Conservation (phyloP, 2,888 invertebrate species). For the Beris chalybata region DNA sequence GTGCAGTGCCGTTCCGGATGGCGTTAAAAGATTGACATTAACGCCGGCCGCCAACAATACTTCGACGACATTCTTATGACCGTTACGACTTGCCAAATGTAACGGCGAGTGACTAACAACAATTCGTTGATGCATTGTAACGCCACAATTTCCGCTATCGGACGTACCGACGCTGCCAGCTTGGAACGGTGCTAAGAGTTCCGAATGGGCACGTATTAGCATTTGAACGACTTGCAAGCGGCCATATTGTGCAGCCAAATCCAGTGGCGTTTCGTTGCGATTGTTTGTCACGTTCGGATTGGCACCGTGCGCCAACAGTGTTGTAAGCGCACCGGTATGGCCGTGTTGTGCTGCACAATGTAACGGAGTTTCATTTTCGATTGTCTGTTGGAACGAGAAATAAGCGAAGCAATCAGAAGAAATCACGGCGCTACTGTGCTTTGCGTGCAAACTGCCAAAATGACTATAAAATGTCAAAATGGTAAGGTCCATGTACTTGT, state of each 20-base stretch:
- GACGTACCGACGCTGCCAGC: conserved; percentile 35
- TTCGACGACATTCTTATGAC: conserved; percentile 83
- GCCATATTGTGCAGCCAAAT: conserved; percentile 92
- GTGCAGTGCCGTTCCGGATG: conserved; percentile 87
- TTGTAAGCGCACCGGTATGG: conserved; percentile 79
- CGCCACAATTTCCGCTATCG: conserved; percentile 32
- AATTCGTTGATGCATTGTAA: conserved; percentile 52
- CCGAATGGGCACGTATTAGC: conserved; percentile 80
- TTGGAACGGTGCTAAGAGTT: conserved; percentile 74
- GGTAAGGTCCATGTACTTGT: too few relatives aligned
- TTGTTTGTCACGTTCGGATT: conserved; percentile 86
- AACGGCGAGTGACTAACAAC: conserved; percentile 80
- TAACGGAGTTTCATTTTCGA: conserved; percentile 88
- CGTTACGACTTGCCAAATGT: conserved; percentile 92
- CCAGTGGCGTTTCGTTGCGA: conserved; percentile 88
- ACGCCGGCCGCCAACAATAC: conserved; percentile 82
- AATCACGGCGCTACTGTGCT: not conserved
- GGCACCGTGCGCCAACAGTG: conserved; percentile 81
- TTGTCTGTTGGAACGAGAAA: conserved; percentile 62
- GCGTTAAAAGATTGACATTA: conserved; percentile 83
- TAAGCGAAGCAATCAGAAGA: conserved; percentile 20
- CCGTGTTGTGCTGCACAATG: conserved; percentile 94
- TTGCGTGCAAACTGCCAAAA: not conserved
- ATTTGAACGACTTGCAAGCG: conserved; percentile 82
- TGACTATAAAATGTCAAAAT: too few relatives aligned